These are phyloP conservation scores for Sarcophaga carnaria DNA, from an alignment of 2,888 invertebrate genomes.

Conservation along the genomic window DNA sequence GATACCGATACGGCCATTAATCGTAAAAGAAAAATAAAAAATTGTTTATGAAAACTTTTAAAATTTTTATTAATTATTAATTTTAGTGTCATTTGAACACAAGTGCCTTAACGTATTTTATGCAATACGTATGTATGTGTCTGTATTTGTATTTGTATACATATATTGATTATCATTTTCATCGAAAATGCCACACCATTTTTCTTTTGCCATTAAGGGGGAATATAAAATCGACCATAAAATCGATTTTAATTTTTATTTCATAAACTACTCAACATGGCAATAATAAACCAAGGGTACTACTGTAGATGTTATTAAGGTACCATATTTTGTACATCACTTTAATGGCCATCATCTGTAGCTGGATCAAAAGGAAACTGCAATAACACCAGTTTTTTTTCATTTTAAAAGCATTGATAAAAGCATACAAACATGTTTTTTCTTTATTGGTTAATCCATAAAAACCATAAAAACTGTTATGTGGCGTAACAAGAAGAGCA, in stretches of 20 bases:
- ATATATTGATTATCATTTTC: neutral
- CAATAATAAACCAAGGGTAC: too few species aligned
- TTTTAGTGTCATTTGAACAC: too few species aligned
- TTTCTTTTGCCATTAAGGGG: neutral
- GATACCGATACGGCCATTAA: too few species aligned
- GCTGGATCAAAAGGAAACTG: neutral
- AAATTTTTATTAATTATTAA: too few species aligned
- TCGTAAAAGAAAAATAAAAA: too few species aligned
- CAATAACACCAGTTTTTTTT: too few species aligned
- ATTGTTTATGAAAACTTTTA: too few species aligned
- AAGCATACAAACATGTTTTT: neutral
- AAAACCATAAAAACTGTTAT: slow-evolving; percentile 1
- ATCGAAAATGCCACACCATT: neutral
- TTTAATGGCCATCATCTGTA: slow-evolving; percentile 5
- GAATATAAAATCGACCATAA: neutral
- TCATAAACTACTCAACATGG: too few species aligned
- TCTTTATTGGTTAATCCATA: neutral
- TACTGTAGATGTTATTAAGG: too few species aligned
- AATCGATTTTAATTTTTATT: neutral
- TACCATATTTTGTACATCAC: neutral
- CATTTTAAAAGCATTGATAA: neutral
- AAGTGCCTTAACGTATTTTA: too few species aligned
- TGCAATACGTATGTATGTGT: too few species aligned
- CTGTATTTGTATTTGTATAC: too few species aligned
- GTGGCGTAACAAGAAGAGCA: neutral